phyloP scores from a whole-genome alignment of 2,113 vertebrate genomes.

The Plectropomus leopardus region DNA sequence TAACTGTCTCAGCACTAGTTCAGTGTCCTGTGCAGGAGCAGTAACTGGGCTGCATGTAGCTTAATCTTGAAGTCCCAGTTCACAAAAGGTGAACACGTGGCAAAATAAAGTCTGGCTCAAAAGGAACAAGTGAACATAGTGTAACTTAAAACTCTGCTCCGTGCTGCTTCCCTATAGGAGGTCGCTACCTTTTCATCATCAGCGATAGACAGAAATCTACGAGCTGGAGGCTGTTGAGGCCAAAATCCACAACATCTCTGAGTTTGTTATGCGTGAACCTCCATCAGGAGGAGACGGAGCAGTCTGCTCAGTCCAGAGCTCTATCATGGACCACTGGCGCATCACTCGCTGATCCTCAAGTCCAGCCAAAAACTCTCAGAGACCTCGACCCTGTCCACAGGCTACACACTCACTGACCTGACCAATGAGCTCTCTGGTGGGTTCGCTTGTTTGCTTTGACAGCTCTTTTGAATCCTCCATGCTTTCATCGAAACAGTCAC shows the following conservation, averaged over 20 bases:
- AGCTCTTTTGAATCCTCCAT: conserved; percentile 27
- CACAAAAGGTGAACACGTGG: background rate
- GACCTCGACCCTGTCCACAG: conserved; percentile 30
- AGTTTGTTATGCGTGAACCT: conserved; percentile 29
- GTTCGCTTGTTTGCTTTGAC: conserved; percentile 57
- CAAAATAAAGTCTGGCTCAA: background rate
- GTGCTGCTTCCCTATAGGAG: conserved; percentile 34
- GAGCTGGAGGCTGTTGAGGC: conserved; percentile 33
- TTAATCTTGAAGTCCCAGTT: background rate
- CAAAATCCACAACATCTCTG: conserved; percentile 67
- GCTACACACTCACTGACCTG: conserved; percentile 18
- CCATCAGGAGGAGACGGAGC: conserved; percentile 34
- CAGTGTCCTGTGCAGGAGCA: background rate
- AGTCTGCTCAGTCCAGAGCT: conserved; percentile 33
- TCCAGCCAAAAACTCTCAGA: conserved; percentile 55
- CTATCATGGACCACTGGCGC: conserved; percentile 53
- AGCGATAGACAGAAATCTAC: conserved; percentile 27
- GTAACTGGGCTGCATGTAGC: no score
- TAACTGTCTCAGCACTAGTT: background rate
- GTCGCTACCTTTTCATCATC: conserved; percentile 22
- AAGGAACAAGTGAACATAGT: conserved; percentile 10
- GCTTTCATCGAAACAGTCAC: conserved; percentile 63
- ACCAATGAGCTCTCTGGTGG: conserved; percentile 42
- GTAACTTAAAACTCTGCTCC: background rate
- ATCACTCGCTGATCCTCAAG: conserved; percentile 69